These are phyloP conservation scores for Drosophila mettleri DNA, from an alignment of 2,888 invertebrate species.

Conservation along the genomic window DNA sequence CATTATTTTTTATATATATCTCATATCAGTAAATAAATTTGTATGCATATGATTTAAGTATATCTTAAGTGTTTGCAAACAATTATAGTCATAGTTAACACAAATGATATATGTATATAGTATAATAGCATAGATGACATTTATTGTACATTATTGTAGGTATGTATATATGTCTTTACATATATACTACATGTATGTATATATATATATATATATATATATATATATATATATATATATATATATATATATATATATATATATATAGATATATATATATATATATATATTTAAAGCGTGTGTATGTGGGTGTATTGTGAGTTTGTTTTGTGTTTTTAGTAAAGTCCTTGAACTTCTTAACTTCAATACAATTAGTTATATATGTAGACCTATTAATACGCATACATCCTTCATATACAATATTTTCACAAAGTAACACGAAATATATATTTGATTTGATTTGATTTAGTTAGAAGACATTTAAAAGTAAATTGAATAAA, in stretches of 20 bases:
- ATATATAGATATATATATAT: too few species aligned
- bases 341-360: conserved; percentile 12
- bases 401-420: conserved; percentile 49
- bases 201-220: conserved; percentile 1
- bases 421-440: conserved; percentile 65
- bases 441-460: conserved; percentile 52
- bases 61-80: conserved; percentile 64
- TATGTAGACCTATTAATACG: conserved; percentile 38
- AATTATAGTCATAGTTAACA: conserved; percentile 81
- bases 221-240: conserved; percentile 26
- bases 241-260: conserved; percentile 10
- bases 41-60: conserved; percentile 51
- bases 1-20: conserved; percentile 37
- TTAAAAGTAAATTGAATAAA: conserved; percentile 64
- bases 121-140: conserved; percentile 50
- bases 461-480: conserved; percentile 41
- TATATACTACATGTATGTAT: conserved; percentile 35
- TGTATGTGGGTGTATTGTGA: conserved; percentile 17
- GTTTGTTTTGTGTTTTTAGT: conserved; percentile 10
- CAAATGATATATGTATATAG: conserved; percentile 63
- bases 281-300: neutral
- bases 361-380: conserved; percentile 29
- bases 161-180: conserved; percentile 33
- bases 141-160: conserved; percentile 57
- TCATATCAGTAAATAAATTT: conserved; percentile 63